These are phyloP conservation scores for Pomatorhinus ruficollis DNA, from an alignment of 2,113 vertebrate species.

Conservation along the genomic window DNA sequence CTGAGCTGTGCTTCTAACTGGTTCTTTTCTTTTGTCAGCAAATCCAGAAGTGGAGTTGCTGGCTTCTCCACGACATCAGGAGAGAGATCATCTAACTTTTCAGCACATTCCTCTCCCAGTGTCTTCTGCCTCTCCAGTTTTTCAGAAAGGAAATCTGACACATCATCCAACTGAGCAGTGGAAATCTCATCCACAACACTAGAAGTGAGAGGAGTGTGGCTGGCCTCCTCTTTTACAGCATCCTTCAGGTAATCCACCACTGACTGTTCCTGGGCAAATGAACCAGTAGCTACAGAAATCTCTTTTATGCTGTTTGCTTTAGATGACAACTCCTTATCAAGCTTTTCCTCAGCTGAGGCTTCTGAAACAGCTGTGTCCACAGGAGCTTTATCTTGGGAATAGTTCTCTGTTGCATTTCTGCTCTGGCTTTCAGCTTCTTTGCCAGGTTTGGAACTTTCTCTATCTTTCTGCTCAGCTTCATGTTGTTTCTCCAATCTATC, in stretches of 20 bases:
- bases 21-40: constrained; percentile 76
- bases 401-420: constrained; percentile 10
- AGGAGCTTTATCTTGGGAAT: constrained; percentile 55
- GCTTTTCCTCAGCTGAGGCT: constrained; percentile 19
- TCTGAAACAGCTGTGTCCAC: constrained; percentile 1
- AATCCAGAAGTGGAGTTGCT: constrained; percentile 78
- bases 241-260: constrained; percentile 55
- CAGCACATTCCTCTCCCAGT: constrained; percentile 55
- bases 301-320: constrained; percentile 11
- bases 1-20: constrained; percentile 74
- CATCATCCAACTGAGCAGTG: constrained; percentile 3
- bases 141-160: constrained; percentile 66
- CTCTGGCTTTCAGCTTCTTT: constrained; percentile 46
- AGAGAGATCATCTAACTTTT: constrained; percentile 60
- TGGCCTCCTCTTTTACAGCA: constrained; percentile 39
- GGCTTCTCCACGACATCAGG: constrained; percentile 53
- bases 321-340: constrained; percentile 8
- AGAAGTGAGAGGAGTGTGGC: constrained; percentile 20
- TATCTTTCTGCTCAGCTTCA: constrained; percentile 54
- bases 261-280: constrained; percentile 23
- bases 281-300: background rate
- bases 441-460: constrained; percentile 8
- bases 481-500: constrained; percentile 66
- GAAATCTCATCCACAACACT: constrained; percentile 23
- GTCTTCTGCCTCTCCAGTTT: constrained; percentile 67